Evolutionary conservation across 2,888 invertebrate genomes (phyloP), one percentile per base, ranked within the genome.

Genomic region (Neuroscelio doddi): DNA sequence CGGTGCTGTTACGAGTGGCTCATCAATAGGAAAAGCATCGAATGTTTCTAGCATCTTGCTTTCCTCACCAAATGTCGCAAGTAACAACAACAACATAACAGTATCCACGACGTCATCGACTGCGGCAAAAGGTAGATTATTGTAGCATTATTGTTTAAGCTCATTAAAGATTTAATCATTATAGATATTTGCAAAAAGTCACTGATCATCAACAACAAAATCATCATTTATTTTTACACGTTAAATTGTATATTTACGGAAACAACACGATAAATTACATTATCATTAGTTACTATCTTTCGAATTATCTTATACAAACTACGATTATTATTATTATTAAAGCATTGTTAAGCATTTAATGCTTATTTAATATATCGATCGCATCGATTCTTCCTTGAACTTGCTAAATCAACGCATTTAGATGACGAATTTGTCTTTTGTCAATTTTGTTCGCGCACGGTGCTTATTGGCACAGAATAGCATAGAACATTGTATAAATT

Each of bases 41-140:
- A 53, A 74, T 14, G 51, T 77, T 15, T 77, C 80, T 21, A 80
- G 74, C 57, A 73, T 80, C 53, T 63, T 81, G 42, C 70, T 80
- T 50, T 75, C 80, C 1, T 73, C 81, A 4, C 5, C 21, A 21
- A 21, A 5, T 21, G 21, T n/a, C n/a, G n/a, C n/a, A n/a, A n/a
- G 21, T 21, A 21, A 21, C 5, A 5, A 2, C 21, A 76, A 69
- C 47, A 77, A 51, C 63, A 70, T 72, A 21, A 52, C 71, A 10
- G n/a, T 69, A 29, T 66, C 64, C 66, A 65, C 69, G 44, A 55
- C 72, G 55, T 63, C 74, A 27, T 51, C 72, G 27, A 61, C 76
- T 42, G 29, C 72, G 50, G 47, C 79, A 73, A 81, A 81, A 82
- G 82, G 82, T 82, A 82, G 76, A 80, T 56, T 69, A 74, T 75